Evolutionary conservation across 2,797 vertebrate genomes (phyloP).

Genomic region (Pygocentrus nattereri): DNA sequence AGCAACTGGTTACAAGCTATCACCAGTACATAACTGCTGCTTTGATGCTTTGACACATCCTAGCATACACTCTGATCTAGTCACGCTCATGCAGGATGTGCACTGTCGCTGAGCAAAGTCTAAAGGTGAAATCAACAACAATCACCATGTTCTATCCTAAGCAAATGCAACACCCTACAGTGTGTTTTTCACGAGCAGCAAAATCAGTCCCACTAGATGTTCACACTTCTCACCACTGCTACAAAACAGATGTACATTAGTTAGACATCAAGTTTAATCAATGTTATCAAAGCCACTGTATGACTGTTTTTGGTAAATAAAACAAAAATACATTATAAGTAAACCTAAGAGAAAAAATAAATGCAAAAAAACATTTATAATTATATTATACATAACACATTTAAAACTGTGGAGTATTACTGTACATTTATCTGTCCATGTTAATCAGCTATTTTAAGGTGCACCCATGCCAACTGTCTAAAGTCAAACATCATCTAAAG

Average conservation of each 20-base stretch:
- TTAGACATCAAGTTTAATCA: no score
- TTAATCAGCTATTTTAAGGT: no score
- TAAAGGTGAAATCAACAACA: constrained; percentile 1
- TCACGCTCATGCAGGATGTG: not conserved
- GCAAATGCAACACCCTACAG: not conserved
- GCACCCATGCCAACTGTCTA: no score
- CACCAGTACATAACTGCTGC: not conserved
- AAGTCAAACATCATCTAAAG: no score
- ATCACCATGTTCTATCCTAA: not conserved
- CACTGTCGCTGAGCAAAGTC: not conserved
- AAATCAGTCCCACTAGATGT: not conserved
- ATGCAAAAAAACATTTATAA: no score
- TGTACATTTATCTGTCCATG: no score
- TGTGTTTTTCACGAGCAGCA: not conserved
- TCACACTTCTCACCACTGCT: not conserved
- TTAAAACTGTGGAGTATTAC: no score
- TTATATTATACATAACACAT: no score
- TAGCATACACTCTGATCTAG: not conserved
- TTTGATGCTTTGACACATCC: not conserved
- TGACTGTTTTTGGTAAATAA: no score
- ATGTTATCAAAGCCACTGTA: no score
- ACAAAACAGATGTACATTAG: not conserved
- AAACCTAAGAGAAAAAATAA: no score
- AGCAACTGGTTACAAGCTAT: not conserved
- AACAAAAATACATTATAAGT: no score